phyloP scores from a whole-genome alignment of 1,140 invertebrate genomes.

The Penaeus vannamei region DNA sequence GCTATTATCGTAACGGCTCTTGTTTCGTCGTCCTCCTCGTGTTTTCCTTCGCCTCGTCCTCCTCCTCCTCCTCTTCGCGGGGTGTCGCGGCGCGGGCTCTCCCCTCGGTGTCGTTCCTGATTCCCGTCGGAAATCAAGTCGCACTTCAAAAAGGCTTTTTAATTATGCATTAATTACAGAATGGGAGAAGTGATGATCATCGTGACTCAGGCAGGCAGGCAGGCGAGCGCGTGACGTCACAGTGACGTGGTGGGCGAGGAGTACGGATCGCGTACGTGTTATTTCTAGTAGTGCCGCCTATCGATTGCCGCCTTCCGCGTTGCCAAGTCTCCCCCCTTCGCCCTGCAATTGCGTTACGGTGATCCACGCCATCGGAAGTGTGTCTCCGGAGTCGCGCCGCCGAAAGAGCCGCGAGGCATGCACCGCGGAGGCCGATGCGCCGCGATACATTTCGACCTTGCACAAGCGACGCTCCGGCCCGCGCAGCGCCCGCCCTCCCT shows the following conservation, averaged over 20 bases:
- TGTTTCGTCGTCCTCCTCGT: too few relatives aligned
- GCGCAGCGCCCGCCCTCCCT: too few relatives aligned
- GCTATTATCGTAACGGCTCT: too few relatives aligned
- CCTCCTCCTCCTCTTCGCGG: too few relatives aligned
- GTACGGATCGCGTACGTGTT: constrained; percentile 54
- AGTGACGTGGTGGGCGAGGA: constrained; percentile 46
- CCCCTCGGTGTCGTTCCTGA: too few relatives aligned
- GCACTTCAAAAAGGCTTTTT: not conserved
- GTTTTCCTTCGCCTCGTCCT: too few relatives aligned
- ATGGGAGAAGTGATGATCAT: not conserved
- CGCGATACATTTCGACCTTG: too few relatives aligned
- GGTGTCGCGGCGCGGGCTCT: too few relatives aligned
- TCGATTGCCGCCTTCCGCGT: constrained; percentile 45
- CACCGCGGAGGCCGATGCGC: too few relatives aligned
- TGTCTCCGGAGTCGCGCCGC: not conserved
- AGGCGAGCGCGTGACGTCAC: constrained; percentile 42
- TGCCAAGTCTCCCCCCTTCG: constrained; percentile 39
- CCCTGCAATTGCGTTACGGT: constrained; percentile 25
- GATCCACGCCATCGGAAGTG: not conserved
- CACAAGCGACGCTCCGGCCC: too few relatives aligned
- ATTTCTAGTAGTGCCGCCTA: constrained; percentile 56
- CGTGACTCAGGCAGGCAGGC: not conserved
- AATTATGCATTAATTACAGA: constrained; percentile 4
- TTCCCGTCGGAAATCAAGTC: not conserved
- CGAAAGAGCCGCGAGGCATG: not conserved